These are phyloP conservation scores for Leucania comma DNA, from an alignment of 2,888 invertebrate species.

Conservation along the genomic window DNA sequence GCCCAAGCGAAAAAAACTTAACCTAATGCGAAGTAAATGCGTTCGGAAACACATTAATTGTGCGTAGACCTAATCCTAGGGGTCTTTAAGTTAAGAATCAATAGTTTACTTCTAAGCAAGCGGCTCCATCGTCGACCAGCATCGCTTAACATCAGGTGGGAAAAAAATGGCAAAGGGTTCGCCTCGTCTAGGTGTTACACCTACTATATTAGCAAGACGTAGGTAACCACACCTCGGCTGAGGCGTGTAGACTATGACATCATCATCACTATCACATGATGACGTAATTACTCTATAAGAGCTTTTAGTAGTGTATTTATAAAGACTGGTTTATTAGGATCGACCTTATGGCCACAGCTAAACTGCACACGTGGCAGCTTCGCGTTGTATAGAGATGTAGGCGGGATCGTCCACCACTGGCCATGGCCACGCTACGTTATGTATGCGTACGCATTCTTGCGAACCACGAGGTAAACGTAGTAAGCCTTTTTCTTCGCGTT, in stretches of 20 bases:
- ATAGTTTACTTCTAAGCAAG: too few relatives aligned
- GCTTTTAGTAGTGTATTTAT: too few relatives aligned
- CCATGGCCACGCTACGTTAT: background rate
- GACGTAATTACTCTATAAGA: background rate
- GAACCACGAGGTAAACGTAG: background rate
- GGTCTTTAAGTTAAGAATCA: too few relatives aligned
- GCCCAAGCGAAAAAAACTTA: too few relatives aligned
- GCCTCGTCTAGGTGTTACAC: background rate
- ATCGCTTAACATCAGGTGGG: too few relatives aligned
- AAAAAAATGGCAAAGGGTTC: background rate
- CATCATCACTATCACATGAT: background rate
- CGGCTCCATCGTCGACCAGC: too few relatives aligned
- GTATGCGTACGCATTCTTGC: background rate
- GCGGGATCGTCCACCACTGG: background rate
- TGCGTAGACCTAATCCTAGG: too few relatives aligned
- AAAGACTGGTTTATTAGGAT: background rate
- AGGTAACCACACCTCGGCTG: background rate
- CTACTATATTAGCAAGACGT: background rate
- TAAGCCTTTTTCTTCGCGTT: too few relatives aligned
- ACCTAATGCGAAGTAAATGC: too few relatives aligned
- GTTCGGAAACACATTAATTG: too few relatives aligned
- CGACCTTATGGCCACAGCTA: background rate
- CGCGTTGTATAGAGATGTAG: background rate
- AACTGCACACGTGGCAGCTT: background rate
- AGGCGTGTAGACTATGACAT: background rate